These are phyloP conservation scores for Conchocele bisecta DNA, from an alignment of 2,888 invertebrate species.

Conservation along the genomic window DNA sequence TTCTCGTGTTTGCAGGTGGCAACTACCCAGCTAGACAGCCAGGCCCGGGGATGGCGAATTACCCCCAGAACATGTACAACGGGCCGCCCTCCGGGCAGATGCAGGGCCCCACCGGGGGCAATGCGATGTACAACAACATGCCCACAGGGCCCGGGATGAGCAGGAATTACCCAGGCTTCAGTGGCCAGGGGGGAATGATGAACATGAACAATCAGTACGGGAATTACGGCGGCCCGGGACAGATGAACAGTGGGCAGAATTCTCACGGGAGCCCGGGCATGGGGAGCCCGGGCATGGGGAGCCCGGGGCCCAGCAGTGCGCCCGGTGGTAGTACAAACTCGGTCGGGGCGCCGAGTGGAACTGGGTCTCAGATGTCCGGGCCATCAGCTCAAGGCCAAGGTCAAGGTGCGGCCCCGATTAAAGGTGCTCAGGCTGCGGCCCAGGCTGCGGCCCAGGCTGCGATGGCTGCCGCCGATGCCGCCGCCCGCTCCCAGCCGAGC, in stretches of 20 bases:
- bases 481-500: constrained; percentile 57
- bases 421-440: constrained; percentile 80
- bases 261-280: constrained; percentile 17
- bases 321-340: constrained; percentile 55
- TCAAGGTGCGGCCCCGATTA: constrained; percentile 61
- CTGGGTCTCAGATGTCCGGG: constrained; percentile 52
- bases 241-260: constrained; percentile 6
- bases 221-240: constrained; percentile 45
- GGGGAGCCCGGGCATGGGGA: constrained; percentile 48
- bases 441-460: constrained; percentile 81
- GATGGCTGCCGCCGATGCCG: constrained; percentile 78
- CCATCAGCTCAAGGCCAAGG: constrained; percentile 37
- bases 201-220: constrained; percentile 74
- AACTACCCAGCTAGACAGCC: constrained; percentile 67
- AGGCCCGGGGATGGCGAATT: constrained; percentile 70
- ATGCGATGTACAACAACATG: constrained; percentile 67
- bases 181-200: constrained; percentile 59
- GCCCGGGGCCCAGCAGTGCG: constrained; percentile 62
- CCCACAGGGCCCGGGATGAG: constrained; percentile 63
- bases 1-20: constrained; percentile 48
- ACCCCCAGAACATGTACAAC: constrained; percentile 71
- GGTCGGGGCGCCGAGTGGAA: constrained; percentile 36
- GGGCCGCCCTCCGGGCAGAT: constrained; percentile 67
- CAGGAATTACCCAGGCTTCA: constrained; percentile 63
- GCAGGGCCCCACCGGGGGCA: constrained; percentile 52